Percentiles rank a stretch among this genome's conserved stretches.
phyloP scores from a whole-genome alignment of 2,888 invertebrate genomes.

The Kuschelorhynchus macadamiae region DNA sequence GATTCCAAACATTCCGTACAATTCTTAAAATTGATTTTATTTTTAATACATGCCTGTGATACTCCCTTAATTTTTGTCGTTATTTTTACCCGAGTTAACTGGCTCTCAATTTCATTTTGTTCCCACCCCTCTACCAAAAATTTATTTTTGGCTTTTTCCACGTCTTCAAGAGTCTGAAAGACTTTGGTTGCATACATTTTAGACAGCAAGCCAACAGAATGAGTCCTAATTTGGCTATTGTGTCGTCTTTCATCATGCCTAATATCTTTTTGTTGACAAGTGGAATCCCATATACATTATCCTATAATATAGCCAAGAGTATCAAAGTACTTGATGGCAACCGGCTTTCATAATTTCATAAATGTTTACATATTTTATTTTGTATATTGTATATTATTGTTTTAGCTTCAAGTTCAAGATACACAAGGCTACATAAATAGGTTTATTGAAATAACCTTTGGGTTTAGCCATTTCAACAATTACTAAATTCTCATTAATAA shows the following conservation, averaged over 20 bases:
- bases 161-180: constrained; percentile 53
- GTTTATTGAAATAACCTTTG: not conserved
- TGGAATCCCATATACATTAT: constrained; percentile 58
- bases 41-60: constrained; percentile 39
- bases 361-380: not conserved
- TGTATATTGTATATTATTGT: too few species aligned
- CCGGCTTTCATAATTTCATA: constrained; percentile 36
- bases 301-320: constrained; percentile 56
- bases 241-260: constrained; percentile 62
- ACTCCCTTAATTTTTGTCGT: constrained; percentile 53
- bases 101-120: constrained; percentile 11
- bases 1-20: constrained; percentile 43
- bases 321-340: constrained; percentile 45
- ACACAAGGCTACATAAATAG: not conserved
- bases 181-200: constrained; percentile 42
- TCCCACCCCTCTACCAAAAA: constrained; percentile 14
- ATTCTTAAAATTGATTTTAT: constrained; percentile 43
- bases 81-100: constrained; percentile 40
- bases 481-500: not conserved
- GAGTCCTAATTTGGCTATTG: constrained; percentile 55
- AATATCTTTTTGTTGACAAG: constrained; percentile 59
- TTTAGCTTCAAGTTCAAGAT: not conserved
- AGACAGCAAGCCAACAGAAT: constrained; percentile 58
- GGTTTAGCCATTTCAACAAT: not conserved
- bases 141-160: not conserved